Percentiles rank a stretch among this genome's conserved stretches.
phyloP scores from a whole-genome alignment of 2,797 vertebrate genomes.

The Lerista edwardsae region DNA sequence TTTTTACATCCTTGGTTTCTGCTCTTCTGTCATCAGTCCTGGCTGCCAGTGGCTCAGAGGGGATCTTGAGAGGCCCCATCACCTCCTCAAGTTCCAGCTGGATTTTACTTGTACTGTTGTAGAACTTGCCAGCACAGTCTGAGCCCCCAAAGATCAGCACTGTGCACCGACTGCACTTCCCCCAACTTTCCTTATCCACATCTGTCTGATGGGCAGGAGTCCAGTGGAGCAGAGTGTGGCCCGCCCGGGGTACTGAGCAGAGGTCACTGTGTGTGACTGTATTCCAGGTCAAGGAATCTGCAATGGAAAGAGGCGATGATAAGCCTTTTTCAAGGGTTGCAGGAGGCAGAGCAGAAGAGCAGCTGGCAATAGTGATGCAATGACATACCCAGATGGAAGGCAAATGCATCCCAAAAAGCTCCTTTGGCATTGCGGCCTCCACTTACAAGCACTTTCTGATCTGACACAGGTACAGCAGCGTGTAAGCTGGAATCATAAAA shows the following conservation, averaged over 20 bases:
- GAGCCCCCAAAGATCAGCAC: conserved; percentile 89
- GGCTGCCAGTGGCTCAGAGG: conserved; percentile 9
- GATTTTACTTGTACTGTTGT: conserved; percentile 78
- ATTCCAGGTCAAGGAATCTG: conserved; percentile 86
- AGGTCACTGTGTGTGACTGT: conserved; percentile 76
- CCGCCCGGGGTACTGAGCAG: conserved; percentile 82
- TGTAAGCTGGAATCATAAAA: conserved; percentile 82
- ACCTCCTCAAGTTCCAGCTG: conserved; percentile 63
- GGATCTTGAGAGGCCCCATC: background rate
- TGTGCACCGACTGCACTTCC: conserved; percentile 54
- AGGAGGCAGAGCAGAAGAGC: background rate
- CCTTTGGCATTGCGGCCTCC: conserved; percentile 87
- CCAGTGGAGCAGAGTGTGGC: conserved; percentile 84
- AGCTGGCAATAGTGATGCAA: conserved; percentile 20
- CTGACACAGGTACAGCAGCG: conserved; percentile 82
- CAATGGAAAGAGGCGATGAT: conserved; percentile 34
- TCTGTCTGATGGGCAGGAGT: conserved; percentile 54
- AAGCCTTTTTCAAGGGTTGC: conserved; percentile 11
- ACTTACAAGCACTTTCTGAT: conserved; percentile 85
- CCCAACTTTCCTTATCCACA: conserved; percentile 58
- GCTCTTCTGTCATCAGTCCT: background rate
- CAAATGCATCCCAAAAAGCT: conserved; percentile 83
- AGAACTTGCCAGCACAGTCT: conserved; percentile 83
- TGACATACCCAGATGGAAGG: conserved; percentile 83
- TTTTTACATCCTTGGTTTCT: conserved; percentile 34